phyloP scores from a whole-genome alignment of 2,888 invertebrate species.

The Phorcus lineatus region DNA sequence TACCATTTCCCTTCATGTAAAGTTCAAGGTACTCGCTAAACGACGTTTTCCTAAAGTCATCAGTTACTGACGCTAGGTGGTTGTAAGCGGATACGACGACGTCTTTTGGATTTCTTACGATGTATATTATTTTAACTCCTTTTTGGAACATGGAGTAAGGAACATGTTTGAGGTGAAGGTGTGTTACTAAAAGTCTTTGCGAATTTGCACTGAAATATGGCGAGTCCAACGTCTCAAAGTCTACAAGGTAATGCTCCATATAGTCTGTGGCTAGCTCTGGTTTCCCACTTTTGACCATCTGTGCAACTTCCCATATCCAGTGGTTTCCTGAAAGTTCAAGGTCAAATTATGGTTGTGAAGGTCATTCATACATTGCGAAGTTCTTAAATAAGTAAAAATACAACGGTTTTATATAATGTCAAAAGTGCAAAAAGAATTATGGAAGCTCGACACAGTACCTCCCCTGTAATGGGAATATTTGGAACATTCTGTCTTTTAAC shows the following conservation, averaged over 20 bases:
- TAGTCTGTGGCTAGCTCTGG: not conserved
- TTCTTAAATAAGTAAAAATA: too few species aligned
- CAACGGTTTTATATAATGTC: too few species aligned
- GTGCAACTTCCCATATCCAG: conserved; percentile 29
- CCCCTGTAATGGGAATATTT: too few species aligned
- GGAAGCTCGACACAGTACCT: too few species aligned
- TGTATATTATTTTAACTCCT: conserved; percentile 26
- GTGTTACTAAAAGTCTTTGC: conserved; percentile 24
- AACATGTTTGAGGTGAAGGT: conserved; percentile 10
- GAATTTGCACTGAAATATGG: not conserved
- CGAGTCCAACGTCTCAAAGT: conserved; percentile 11
- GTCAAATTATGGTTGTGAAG: not conserved
- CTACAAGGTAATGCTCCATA: conserved; percentile 25
- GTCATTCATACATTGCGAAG: too few species aligned
- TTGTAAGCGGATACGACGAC: conserved; percentile 29
- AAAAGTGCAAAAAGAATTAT: too few species aligned
- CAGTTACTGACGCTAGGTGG: not conserved
- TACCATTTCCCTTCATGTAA: not conserved
- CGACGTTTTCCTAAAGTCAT: not conserved
- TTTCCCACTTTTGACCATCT: conserved; percentile 11
- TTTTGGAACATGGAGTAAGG: conserved; percentile 18
- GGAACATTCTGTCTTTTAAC: too few species aligned
- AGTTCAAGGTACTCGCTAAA: not conserved
- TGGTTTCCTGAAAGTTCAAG: conserved; percentile 25
- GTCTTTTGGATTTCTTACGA: conserved; percentile 29